Conservation (phyloP, 2,113 vertebrate species). For the Columba livia region DNA sequence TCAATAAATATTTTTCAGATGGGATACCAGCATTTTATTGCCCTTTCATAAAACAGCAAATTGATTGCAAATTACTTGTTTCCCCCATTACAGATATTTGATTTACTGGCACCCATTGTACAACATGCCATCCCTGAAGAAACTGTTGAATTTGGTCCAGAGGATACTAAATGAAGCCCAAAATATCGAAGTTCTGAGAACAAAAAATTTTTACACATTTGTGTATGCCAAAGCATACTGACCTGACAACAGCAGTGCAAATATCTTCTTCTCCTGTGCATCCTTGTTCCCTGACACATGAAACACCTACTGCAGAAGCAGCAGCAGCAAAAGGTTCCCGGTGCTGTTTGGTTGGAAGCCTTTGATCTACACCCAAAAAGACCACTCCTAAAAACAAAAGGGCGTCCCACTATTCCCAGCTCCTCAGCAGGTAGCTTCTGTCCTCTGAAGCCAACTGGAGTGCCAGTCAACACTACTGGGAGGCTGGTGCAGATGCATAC, state of each 20-base stretch:
- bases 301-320: background rate
- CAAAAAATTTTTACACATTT: background rate
- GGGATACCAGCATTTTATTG: background rate
- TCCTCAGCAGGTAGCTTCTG: background rate
- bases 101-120: background rate
- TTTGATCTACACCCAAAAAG: background rate
- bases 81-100: background rate
- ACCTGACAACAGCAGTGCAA: background rate
- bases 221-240: background rate
- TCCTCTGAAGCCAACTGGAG: background rate
- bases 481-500: background rate
- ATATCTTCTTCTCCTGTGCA: background rate
- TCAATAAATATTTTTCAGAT: constrained; percentile 18
- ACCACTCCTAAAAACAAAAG: background rate
- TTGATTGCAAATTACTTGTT: background rate
- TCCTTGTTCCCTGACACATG: background rate
- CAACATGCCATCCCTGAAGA: background rate
- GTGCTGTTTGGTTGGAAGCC: background rate
- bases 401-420: background rate
- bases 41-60: constrained; percentile 2
- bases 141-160: background rate
- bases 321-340: background rate
- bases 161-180: background rate
- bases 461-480: background rate
- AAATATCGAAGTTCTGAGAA: background rate